Conservation (phyloP, 2,113 vertebrate genomes). For the Poeciliopsis turrubarensis region DNA sequence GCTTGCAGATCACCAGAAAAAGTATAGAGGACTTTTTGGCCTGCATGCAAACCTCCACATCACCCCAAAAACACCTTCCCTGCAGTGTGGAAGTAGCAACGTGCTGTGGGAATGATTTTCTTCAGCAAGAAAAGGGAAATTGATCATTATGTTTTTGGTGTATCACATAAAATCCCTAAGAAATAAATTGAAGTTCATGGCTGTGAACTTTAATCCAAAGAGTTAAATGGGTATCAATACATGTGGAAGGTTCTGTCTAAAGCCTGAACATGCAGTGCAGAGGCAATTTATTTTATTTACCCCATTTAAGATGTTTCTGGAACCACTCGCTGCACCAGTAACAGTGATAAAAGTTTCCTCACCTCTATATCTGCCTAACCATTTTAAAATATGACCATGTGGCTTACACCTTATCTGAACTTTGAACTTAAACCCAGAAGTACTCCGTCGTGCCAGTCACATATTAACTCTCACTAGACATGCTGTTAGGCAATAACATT, state of each 20-base stretch:
- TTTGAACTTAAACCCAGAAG: slow-evolving; percentile 56
- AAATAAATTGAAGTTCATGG: too few relatives aligned
- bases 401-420: slow-evolving; percentile 35
- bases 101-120: background rate
- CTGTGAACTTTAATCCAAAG: too few relatives aligned
- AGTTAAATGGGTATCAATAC: too few relatives aligned
- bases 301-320: background rate
- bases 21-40: too few relatives aligned
- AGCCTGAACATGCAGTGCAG: background rate
- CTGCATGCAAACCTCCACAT: too few relatives aligned
- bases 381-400: slow-evolving; percentile 14
- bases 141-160: background rate
- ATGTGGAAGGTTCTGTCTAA: background rate
- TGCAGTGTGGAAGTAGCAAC: background rate
- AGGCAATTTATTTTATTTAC: background rate
- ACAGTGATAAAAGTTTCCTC: background rate
- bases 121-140: background rate
- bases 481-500: slow-evolving; percentile 35
- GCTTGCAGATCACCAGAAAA: too few relatives aligned
- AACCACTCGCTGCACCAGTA: background rate
- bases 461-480: slow-evolving; percentile 62
- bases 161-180: background rate
- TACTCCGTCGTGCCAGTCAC: slow-evolving; percentile 46
- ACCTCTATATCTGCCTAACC: background rate
- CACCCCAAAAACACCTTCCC: too few relatives aligned